A percentile compares a stretch with the other conserved stretches of the same genome.
Evolutionary conservation across 2,888 invertebrate genomes (phyloP).

Genomic region (Aporophyla nigra): DNA sequence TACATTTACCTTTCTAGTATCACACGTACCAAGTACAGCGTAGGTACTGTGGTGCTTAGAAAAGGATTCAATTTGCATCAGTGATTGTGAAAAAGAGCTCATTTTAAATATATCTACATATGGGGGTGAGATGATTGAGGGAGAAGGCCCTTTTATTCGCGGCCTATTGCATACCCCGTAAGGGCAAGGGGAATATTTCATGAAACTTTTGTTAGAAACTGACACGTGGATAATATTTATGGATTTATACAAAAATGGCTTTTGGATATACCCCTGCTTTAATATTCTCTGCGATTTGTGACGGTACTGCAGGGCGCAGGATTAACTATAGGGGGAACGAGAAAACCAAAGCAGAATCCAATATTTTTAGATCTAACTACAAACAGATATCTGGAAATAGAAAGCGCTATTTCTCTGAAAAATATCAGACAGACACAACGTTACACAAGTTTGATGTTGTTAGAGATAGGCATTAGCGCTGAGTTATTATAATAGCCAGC

Average conservation of each 20-base stretch:
- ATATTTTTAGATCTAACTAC: slow-evolving; percentile 1
- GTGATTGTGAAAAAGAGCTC: slow-evolving; percentile 58
- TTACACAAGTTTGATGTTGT: slow-evolving; percentile 11
- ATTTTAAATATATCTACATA: slow-evolving; percentile 60
- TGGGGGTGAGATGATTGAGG: slow-evolving; percentile 63
- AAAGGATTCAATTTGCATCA: slow-evolving; percentile 48
- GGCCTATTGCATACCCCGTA: slow-evolving; percentile 50
- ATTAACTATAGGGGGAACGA: slow-evolving; percentile 15
- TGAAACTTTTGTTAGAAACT: slow-evolving; percentile 68
- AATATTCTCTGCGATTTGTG: slow-evolving; percentile 22
- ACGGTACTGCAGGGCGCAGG: slow-evolving; percentile 6
- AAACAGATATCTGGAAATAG: slow-evolving; percentile 6
- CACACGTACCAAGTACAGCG: neutral
- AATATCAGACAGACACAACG: neutral
- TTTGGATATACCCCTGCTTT: slow-evolving; percentile 24
- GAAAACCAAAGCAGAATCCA: slow-evolving; percentile 1
- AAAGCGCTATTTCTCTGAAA: slow-evolving; percentile 21
- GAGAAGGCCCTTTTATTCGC: slow-evolving; percentile 58
- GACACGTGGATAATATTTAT: slow-evolving; percentile 64
- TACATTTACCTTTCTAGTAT: slow-evolving; percentile 25
- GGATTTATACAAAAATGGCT: slow-evolving; percentile 46
- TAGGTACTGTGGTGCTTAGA: slow-evolving; percentile 1
- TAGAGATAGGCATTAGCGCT: slow-evolving; percentile 7
- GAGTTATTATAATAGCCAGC: slow-evolving; percentile 21
- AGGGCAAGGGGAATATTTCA: slow-evolving; percentile 62